phyloP scores from a whole-genome alignment of 2,113 vertebrate species.

The Rhinichthys klamathensis region DNA sequence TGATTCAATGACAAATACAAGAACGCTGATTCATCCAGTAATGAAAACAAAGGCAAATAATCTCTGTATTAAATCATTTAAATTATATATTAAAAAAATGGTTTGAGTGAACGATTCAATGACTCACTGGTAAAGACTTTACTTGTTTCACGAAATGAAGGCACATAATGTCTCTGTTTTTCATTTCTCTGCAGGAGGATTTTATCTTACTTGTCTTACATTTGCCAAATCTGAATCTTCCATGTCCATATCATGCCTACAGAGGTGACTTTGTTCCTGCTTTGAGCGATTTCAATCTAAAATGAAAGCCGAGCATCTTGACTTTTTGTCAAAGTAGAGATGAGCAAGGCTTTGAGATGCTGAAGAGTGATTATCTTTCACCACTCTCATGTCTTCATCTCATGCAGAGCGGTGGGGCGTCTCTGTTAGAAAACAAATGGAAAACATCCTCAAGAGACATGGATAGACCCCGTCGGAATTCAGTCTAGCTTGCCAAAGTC shows the following conservation, averaged over 20 bases:
- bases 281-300: background rate
- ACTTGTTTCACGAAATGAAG: background rate
- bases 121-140: too few relatives aligned
- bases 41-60: too few relatives aligned
- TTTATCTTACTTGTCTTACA: background rate
- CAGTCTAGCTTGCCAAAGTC: constrained; percentile 50
- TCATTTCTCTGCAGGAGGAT: background rate
- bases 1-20: too few relatives aligned
- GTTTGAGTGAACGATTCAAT: too few relatives aligned
- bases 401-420: constrained; percentile 45
- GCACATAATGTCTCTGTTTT: background rate
- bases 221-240: background rate
- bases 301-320: background rate
- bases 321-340: constrained; percentile 6
- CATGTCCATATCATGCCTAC: background rate
- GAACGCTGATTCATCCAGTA: too few relatives aligned
- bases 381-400: constrained; percentile 58
- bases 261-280: background rate
- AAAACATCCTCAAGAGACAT: constrained; percentile 56
- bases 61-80: too few relatives aligned
- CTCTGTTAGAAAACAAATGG: constrained; percentile 47
- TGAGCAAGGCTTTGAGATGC: constrained; percentile 60
- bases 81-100: too few relatives aligned
- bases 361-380: constrained; percentile 61
- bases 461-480: constrained; percentile 48